Conservation (phyloP, 2,797 vertebrate species). For the Neomorphus geoffroyi region DNA sequence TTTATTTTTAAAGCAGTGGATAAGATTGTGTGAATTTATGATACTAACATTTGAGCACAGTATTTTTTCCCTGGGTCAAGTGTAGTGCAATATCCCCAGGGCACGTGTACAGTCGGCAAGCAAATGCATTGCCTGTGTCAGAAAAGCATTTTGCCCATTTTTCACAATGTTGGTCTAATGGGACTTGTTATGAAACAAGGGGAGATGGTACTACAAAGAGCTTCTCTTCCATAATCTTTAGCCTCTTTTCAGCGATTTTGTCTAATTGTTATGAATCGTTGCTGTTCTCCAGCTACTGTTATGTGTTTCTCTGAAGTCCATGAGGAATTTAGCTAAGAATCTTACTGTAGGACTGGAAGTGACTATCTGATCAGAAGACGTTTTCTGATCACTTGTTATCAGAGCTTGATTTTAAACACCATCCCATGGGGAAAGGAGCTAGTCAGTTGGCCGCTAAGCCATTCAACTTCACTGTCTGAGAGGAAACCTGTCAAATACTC, state of each 20-base stretch:
- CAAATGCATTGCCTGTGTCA: not conserved
- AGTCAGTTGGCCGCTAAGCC: not conserved
- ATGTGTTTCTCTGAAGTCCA: not conserved
- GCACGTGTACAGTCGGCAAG: not conserved
- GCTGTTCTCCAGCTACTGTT: not conserved
- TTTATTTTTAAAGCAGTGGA: not conserved
- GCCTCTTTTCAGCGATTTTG: conserved; percentile 12
- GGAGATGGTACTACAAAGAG: not conserved
- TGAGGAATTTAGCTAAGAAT: conserved; percentile 5
- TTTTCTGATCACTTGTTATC: conserved; percentile 41
- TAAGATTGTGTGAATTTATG: conserved; percentile 4
- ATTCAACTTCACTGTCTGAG: not conserved
- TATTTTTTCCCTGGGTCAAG: conserved; percentile 45
- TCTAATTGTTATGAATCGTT: not conserved
- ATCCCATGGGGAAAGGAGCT: not conserved
- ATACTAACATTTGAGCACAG: not conserved
- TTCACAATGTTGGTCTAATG: not conserved
- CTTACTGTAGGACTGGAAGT: not conserved
- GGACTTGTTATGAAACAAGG: not conserved
- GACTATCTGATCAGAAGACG: not conserved
- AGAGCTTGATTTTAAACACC: conserved; percentile 30
- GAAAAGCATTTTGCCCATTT: conserved; percentile 20
- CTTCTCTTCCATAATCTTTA: conserved; percentile 12
- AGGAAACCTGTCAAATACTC: conserved; percentile 27
- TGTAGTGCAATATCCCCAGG: conserved; percentile 3